These are phyloP conservation scores for Silurus lanzhouensis DNA, from an alignment of 2,797 vertebrate genomes.

Conservation along the genomic window DNA sequence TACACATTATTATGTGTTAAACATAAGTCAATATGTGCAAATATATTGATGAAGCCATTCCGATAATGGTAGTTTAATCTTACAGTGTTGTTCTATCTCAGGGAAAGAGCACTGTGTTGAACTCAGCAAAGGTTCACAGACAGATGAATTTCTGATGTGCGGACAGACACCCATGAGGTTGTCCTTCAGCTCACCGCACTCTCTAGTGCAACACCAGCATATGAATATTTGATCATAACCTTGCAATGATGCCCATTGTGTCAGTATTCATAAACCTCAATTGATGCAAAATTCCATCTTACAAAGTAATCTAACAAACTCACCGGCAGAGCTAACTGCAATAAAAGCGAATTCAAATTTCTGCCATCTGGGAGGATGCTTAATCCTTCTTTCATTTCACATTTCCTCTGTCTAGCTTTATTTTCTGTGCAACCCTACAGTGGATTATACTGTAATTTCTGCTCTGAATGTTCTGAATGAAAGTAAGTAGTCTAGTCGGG, in stretches of 20 bases:
- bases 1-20: slow-evolving; percentile 26
- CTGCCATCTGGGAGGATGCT: slow-evolving; percentile 29
- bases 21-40: slow-evolving; percentile 1
- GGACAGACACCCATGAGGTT: slow-evolving; percentile 34
- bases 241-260: slow-evolving; percentile 40
- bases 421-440: slow-evolving; percentile 15
- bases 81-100: slow-evolving; percentile 21
- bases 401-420: slow-evolving; percentile 30
- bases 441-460: slow-evolving; percentile 22
- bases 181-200: slow-evolving; percentile 51
- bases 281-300: slow-evolving; percentile 44
- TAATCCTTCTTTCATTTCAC: slow-evolving; percentile 37
- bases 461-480: slow-evolving; percentile 23
- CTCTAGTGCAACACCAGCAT: slow-evolving; percentile 37
- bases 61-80: slow-evolving; percentile 39
- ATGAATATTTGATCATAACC: slow-evolving; percentile 54
- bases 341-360: slow-evolving; percentile 42
- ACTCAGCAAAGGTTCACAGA: slow-evolving; percentile 27
- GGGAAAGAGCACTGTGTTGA: slow-evolving; percentile 33
- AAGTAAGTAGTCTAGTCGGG: background rate
- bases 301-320: slow-evolving; percentile 46
- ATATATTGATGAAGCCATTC: slow-evolving; percentile 7
- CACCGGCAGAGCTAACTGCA: slow-evolving; percentile 33
- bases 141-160: slow-evolving; percentile 31
- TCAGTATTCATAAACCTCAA: slow-evolving; percentile 49